A percentile compares a stretch with the other conserved stretches of the same genome.
Conservation (phyloP, 2,888 invertebrate species). For the Nectonema munidae region DNA sequence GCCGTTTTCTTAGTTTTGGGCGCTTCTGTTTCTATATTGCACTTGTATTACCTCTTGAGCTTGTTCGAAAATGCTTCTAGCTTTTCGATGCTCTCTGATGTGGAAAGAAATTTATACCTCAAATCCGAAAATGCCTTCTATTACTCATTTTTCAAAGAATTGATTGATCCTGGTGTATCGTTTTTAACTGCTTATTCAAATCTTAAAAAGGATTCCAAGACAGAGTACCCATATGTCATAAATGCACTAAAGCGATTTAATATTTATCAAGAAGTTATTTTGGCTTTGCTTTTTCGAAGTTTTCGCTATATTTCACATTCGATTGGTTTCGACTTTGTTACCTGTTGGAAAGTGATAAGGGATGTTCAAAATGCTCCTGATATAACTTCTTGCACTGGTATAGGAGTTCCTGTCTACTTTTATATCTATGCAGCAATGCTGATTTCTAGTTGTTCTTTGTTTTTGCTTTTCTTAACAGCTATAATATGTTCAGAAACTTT, state of each 20-base stretch:
- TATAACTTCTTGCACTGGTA: too few species aligned
- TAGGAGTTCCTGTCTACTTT: conserved; percentile 45
- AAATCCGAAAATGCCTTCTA: conserved; percentile 54
- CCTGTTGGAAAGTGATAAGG: too few species aligned
- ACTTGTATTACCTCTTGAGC: conserved; percentile 31
- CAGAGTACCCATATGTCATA: conserved; percentile 45
- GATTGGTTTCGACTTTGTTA: too few species aligned
- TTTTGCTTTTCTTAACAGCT: conserved; percentile 20
- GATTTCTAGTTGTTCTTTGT: conserved; percentile 29
- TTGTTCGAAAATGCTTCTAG: conserved; percentile 50
- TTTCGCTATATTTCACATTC: conserved; percentile 20
- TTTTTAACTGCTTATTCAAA: conserved; percentile 32
- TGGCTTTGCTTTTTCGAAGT: conserved; percentile 28
- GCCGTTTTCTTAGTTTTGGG: conserved; percentile 13
- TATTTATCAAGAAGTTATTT: conserved; percentile 42
- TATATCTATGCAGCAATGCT: conserved; percentile 44
- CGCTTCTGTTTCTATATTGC: conserved; percentile 11
- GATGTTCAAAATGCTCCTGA: too few species aligned
- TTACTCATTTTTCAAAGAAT: conserved; percentile 50
- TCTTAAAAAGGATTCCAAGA: conserved; percentile 36
- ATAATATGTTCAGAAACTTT: conserved; percentile 23
- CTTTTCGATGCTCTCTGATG: conserved; percentile 44
- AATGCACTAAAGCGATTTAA: conserved; percentile 49
- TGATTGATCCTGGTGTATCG: conserved; percentile 35
- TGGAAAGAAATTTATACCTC: conserved; percentile 51